Base-by-base conservation (phyloP, 2,797 vertebrate genomes). In the Melanotaenia maccullochi region DNA sequence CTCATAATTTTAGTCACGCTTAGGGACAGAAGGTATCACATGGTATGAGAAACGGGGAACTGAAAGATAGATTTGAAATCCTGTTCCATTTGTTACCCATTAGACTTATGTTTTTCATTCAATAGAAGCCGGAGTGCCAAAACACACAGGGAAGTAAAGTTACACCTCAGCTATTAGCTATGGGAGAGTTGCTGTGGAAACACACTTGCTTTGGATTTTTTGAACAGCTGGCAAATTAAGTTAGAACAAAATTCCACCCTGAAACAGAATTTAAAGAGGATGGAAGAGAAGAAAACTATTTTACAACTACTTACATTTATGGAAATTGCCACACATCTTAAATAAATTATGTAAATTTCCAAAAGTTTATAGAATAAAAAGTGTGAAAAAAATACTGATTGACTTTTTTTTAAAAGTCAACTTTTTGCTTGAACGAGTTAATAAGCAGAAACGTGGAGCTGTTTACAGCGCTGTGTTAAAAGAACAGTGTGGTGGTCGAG, bases 61-160 rank as follows among this genome's bases (percentile, higher is more conserved):
- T 66, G 71, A 85, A 79, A 68, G 75, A 63, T 22, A 63, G 33
- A 3, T 73, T 69, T 40, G 52, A 42, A 73, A 71, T 57, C 30
- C 55, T 36, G 77, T 66, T 66, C 60, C 81, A 85, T 87, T 84
- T 80, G 71, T 76, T 79, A 73, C 72, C 57, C 71, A 84, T 77
- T 76, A 75, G 30, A 63, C 49, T 72, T 56, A 28, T 59, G 25
- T 71, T 78, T 80, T 85, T 71, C 44, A 54, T 75, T 78, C 72
- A 75, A 58, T 80, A 69, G 74, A 82, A 33, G 66, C 55, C 1
- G 7, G 12, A 0, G 13, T 68, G 88, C 89, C 88, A 89, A 88
- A 86, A 85, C 78, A 85, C 73, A 82, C 35, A 44, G 20, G 75
- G 75, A 77, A 72, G 78, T 71, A 87, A 79, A 77, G 81, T 30